Evolutionary conservation across 2,888 invertebrate genomes (phyloP).

Genomic region (Teinopalpus imperialis): DNA sequence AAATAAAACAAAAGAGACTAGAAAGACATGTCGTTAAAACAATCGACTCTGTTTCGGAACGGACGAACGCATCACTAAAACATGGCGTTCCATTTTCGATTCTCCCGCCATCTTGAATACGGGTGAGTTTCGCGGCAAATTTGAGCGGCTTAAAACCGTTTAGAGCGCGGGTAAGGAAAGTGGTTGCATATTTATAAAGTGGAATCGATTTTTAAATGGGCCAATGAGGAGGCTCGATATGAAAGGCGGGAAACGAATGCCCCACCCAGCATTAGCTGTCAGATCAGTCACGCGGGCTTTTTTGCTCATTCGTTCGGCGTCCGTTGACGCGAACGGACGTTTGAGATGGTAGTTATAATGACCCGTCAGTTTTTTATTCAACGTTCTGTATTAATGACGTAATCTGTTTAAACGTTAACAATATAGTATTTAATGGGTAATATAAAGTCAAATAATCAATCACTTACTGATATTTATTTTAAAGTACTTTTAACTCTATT

Average conservation of each 20-base stretch:
- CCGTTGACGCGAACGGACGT: conserved; percentile 50
- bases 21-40: conserved; percentile 79
- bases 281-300: conserved; percentile 69
- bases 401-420: not conserved
- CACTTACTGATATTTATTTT: no score
- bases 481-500: no score
- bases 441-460: no score
- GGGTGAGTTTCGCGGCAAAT: conserved; percentile 29
- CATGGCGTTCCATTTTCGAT: conserved; percentile 38
- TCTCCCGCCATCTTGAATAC: conserved; percentile 28
- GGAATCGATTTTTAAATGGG: conserved; percentile 80
- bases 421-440: no score
- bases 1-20: conserved; percentile 79
- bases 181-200: conserved; percentile 82
- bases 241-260: conserved; percentile 66
- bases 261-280: conserved; percentile 66
- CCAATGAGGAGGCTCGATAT: conserved; percentile 67
- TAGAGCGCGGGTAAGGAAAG: conserved; percentile 53
- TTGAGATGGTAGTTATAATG: not conserved
- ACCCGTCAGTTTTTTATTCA: no score
- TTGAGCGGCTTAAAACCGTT: conserved; percentile 36
- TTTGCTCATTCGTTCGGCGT: conserved; percentile 71
- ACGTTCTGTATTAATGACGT: not conserved
- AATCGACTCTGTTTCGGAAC: conserved; percentile 59
- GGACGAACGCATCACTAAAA: conserved; percentile 47